Conservation (phyloP, 2,797 vertebrate genomes). For the Heterohyrax brucei region DNA sequence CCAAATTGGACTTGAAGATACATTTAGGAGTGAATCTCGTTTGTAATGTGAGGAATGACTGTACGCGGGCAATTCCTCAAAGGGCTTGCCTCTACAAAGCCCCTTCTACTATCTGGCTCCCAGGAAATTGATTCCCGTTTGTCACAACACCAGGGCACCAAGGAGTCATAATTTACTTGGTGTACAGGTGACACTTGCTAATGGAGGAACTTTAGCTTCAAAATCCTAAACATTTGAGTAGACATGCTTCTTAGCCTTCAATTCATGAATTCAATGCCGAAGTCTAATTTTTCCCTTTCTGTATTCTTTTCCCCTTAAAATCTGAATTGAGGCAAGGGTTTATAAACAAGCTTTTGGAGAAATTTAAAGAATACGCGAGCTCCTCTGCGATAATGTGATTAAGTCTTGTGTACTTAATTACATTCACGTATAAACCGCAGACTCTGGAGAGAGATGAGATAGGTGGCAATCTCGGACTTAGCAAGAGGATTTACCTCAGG, state of each 20-base stretch:
- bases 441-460: conserved; percentile 19
- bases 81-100: conserved; percentile 46
- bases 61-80: conserved; percentile 21
- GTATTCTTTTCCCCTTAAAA: conserved; percentile 16
- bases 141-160: neutral
- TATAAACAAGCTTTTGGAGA: neutral
- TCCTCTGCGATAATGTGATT: neutral
- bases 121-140: neutral
- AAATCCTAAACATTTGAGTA: neutral
- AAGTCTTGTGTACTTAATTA: neutral
- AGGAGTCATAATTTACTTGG: neutral
- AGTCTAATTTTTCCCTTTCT: neutral
- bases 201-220: conserved; percentile 13
- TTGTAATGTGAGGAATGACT: no score
- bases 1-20: no score
- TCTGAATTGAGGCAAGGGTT: neutral
- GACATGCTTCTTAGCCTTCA: neutral
- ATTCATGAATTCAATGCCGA: neutral
- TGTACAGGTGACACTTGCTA: neutral
- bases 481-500: neutral
- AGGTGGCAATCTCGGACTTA: neutral
- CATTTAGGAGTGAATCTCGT: no score
- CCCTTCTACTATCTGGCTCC: conserved; percentile 22
- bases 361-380: neutral
- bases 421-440: neutral